phyloP scores from a whole-genome alignment of 2,888 invertebrate genomes.

The Parnassius apollo region DNA sequence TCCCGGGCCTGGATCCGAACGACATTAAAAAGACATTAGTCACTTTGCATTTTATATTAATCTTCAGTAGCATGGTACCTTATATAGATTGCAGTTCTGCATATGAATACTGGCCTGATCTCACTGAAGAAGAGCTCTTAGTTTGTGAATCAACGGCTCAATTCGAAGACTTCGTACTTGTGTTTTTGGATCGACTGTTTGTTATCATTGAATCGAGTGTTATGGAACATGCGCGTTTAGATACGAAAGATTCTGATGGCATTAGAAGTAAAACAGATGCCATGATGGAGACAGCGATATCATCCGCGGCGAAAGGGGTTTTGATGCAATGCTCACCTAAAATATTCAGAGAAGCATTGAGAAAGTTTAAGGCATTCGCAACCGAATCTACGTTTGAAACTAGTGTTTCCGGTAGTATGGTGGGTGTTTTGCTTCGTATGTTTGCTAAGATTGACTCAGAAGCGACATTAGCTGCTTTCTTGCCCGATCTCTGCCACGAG shows the following conservation, averaged over 20 bases:
- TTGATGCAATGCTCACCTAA: constrained; percentile 87
- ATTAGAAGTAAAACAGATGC: constrained; percentile 86
- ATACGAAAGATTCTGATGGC: constrained; percentile 80
- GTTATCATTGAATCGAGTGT: constrained; percentile 86
- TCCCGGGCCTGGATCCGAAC: constrained; percentile 95
- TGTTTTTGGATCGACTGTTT: constrained; percentile 90
- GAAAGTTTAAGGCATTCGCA: constrained; percentile 88
- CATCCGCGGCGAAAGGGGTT: constrained; percentile 84
- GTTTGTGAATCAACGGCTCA: constrained; percentile 91
- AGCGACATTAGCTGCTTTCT: constrained; percentile 85
- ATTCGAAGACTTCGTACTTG: constrained; percentile 93
- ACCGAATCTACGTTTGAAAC: constrained; percentile 90
- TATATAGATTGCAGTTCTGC: constrained; percentile 92
- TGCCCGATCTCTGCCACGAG: constrained; percentile 86
- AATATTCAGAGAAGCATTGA: constrained; percentile 84
- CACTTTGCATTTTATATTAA: constrained; percentile 89
- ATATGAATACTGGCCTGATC: constrained; percentile 82
- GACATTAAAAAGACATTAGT: constrained; percentile 88
- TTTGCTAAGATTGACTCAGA: constrained; percentile 85
- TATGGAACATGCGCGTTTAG: constrained; percentile 84
- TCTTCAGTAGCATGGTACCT: constrained; percentile 89
- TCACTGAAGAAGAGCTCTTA: constrained; percentile 88
- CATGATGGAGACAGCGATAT: constrained; percentile 86
- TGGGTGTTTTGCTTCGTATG: constrained; percentile 86
- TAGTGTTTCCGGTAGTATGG: constrained; percentile 90